phyloP scores from a whole-genome alignment of 2,888 invertebrate genomes.

The Nemoura dubitans region DNA sequence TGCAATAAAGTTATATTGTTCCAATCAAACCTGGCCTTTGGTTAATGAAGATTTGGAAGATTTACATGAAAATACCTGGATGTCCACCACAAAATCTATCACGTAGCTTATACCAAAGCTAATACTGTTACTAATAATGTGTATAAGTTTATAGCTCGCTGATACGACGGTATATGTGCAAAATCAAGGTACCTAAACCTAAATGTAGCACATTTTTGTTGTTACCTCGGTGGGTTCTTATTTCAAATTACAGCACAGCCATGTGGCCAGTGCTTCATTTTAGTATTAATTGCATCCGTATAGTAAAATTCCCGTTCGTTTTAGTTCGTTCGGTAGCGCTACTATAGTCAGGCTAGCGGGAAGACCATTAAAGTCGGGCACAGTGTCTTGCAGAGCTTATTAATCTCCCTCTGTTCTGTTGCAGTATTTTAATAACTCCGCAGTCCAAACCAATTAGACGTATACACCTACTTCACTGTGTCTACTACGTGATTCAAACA shows the following conservation, averaged over 20 bases:
- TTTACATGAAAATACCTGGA: no score
- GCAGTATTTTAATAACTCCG: conserved; percentile 13
- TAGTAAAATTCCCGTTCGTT: background rate
- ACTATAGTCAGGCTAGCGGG: background rate
- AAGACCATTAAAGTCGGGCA: background rate
- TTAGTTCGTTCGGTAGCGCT: background rate
- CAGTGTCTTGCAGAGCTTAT: background rate
- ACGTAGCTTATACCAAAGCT: no score
- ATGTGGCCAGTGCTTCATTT: background rate
- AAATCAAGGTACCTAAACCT: no score
- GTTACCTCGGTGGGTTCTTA: background rate
- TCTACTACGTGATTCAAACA: no score
- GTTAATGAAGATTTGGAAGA: no score
- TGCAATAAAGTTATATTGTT: no score
- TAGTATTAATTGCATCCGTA: background rate
- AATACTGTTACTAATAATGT: no score
- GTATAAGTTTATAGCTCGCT: no score
- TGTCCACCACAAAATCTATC: no score
- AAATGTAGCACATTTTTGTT: background rate
- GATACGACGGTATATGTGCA: no score
- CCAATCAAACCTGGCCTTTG: no score
- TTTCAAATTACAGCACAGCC: background rate
- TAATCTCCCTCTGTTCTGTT: background rate
- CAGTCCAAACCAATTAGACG: conserved; percentile 4
- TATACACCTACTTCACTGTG: background rate